Base-by-base conservation (phyloP, 1,140 invertebrate genomes). In the Drosophila tani region DNA sequence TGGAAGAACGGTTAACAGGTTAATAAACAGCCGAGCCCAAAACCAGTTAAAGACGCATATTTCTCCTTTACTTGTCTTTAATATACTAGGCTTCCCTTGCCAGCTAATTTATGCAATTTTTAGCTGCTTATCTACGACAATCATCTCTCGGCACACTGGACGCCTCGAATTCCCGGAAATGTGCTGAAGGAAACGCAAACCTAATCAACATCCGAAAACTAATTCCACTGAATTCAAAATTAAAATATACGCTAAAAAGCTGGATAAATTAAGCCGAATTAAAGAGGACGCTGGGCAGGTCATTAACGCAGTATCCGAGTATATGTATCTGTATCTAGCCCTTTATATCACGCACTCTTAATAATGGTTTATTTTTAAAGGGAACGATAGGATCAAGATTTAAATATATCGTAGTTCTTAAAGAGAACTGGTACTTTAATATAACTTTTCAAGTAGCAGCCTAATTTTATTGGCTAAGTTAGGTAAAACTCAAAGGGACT, bases 1-100 rank as follows among this genome's bases (percentile, higher is more conserved):
- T 60, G 15, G 8, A 12, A 74, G 55, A 51, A 74, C 68, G 40
- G 70, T 74, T 74, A 74, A 73, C 68, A 71, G 69, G 69, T 71
- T 71, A 71, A 73, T 73, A 74, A 74, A 74, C 68, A 59, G 45
- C 24, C 35, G 15, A 29, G 24, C 46, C 40, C 47, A 62, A 70
- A 74, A 73, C 68, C 56, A 62, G 68, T 74, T 74, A 35, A 66
- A 53, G 19, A 35, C 11, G 50, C 40, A 74, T 74, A 73, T 38
- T 74, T 71, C 57, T 41, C 21, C 45, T 71, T 43, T 38, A 49
- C 27, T 70, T 69, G 11, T 58, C 59, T 73, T 59, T 71, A 71
- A 73, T 71, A 71, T 50, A 71, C 19, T 71, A 27, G 68, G 46
- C 67, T 58, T 71, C 69, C 66, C 38, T 58, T 49, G 51, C 43